These are phyloP conservation scores for Epinephelus cyanopodus DNA, from an alignment of 2,113 vertebrate species.

Conservation along the genomic window DNA sequence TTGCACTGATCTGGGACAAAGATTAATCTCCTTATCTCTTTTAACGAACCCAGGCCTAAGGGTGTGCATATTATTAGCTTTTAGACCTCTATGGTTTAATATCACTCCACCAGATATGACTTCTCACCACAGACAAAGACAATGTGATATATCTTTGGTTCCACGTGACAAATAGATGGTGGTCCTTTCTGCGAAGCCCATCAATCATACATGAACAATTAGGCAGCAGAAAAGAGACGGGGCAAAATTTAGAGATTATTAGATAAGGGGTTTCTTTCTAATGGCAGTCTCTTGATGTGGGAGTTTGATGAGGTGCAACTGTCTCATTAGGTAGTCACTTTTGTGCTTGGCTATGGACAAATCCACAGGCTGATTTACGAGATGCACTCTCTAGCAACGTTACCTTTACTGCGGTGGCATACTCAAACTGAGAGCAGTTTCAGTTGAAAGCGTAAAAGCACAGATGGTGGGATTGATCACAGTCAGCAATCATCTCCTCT, in stretches of 20 bases:
- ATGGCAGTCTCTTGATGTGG: background rate
- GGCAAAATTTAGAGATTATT: slow-evolving; percentile 33
- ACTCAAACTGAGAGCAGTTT: slow-evolving; percentile 23
- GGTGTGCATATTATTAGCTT: slow-evolving; percentile 74
- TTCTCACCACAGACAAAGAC: slow-evolving; percentile 50
- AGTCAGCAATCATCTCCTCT: slow-evolving; percentile 33
- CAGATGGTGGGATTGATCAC: slow-evolving; percentile 29
- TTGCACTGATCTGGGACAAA: slow-evolving; percentile 62
- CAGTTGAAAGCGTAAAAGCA: slow-evolving; percentile 6
- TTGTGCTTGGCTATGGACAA: slow-evolving; percentile 3
- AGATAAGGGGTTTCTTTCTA: slow-evolving; percentile 21
- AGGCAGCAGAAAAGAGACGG: slow-evolving; percentile 33
- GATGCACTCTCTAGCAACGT: background rate
- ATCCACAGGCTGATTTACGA: slow-evolving; percentile 33
- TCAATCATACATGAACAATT: slow-evolving; percentile 67
- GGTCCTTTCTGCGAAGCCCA: slow-evolving; percentile 41
- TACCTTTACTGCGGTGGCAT: background rate
- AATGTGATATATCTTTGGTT: slow-evolving; percentile 32
- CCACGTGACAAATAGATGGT: slow-evolving; percentile 28
- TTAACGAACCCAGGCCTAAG: slow-evolving; percentile 61
- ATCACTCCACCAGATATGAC: slow-evolving; percentile 58
- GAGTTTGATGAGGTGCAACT: slow-evolving; percentile 41
- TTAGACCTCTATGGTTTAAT: slow-evolving; percentile 67
- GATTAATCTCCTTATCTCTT: slow-evolving; percentile 68
- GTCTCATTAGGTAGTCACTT: slow-evolving; percentile 34